Percentiles rank a stretch among this genome's conserved stretches.
phyloP scores from a whole-genome alignment of 2,113 vertebrate species.

The Azemiops feae region DNA sequence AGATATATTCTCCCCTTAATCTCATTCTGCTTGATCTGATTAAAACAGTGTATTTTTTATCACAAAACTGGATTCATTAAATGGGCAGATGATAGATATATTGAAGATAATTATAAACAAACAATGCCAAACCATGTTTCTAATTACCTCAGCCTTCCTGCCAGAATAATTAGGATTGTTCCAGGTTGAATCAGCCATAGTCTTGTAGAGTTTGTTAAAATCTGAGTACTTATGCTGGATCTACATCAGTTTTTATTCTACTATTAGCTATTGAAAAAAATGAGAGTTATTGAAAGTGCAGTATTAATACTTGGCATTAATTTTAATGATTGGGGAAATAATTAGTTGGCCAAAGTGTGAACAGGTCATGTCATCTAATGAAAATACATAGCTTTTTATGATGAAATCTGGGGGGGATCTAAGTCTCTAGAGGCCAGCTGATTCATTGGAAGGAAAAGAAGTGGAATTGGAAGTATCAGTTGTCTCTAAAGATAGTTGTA shows the following conservation, averaged over 20 bases:
- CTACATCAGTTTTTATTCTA: background rate
- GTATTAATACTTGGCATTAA: background rate
- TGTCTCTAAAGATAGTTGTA: background rate
- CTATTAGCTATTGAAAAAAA: background rate
- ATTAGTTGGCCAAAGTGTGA: background rate
- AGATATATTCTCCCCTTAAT: background rate
- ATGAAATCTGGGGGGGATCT: background rate
- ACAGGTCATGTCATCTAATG: slow-evolving; percentile 8
- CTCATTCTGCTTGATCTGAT: background rate
- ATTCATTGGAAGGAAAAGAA: background rate
- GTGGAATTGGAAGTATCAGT: background rate
- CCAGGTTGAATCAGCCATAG: slow-evolving; percentile 4
- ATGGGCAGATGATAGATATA: background rate
- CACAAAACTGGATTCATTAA: slow-evolving; percentile 20
- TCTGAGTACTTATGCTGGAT: background rate
- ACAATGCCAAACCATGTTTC: slow-evolving; percentile 9
- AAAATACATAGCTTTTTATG: slow-evolving; percentile 1
- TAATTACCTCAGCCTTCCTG: slow-evolving; percentile 24
- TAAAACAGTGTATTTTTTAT: slow-evolving; percentile 21
- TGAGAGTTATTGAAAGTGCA: slow-evolving; percentile 12
- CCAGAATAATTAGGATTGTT: slow-evolving; percentile 31
- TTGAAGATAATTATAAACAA: slow-evolving; percentile 14
- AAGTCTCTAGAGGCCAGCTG: background rate
- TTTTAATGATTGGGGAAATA: background rate
- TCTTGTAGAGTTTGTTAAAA: background rate